These are phyloP conservation scores for Tachuris rubrigastra DNA, from an alignment of 2,113 vertebrate genomes.

Conservation along the genomic window DNA sequence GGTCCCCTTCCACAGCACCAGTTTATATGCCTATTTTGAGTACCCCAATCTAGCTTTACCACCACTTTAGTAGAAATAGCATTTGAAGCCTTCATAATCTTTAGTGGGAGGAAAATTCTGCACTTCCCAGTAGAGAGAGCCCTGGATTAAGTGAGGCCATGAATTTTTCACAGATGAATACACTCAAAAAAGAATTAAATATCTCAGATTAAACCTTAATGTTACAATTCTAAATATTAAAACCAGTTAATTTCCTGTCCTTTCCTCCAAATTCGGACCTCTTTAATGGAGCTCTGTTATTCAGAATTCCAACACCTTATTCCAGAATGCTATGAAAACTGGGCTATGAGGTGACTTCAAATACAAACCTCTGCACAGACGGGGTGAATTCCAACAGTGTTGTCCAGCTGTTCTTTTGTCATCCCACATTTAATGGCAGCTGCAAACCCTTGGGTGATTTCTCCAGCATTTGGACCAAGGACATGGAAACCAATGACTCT, in stretches of 20 bases:
- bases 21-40: neutral
- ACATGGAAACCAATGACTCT: constrained; percentile 84
- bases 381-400: constrained; percentile 80
- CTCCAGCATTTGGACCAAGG: constrained; percentile 82
- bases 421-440: constrained; percentile 82
- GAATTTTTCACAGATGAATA: neutral
- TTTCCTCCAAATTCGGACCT: neutral
- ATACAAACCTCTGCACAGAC: constrained; percentile 83
- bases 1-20: neutral
- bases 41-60: neutral
- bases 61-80: neutral
- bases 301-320: neutral
- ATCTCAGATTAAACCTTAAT: neutral
- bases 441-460: constrained; percentile 85
- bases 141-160: neutral
- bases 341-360: neutral
- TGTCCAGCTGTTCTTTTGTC: constrained; percentile 81
- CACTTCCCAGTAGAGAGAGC: neutral
- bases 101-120: neutral
- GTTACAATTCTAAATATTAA: neutral
- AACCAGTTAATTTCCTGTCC: neutral
- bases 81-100: neutral
- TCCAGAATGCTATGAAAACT: neutral
- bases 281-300: neutral
- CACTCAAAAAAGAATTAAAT: neutral